Conservation (phyloP, 2,888 invertebrate genomes). For the Harmothoe impar region DNA sequence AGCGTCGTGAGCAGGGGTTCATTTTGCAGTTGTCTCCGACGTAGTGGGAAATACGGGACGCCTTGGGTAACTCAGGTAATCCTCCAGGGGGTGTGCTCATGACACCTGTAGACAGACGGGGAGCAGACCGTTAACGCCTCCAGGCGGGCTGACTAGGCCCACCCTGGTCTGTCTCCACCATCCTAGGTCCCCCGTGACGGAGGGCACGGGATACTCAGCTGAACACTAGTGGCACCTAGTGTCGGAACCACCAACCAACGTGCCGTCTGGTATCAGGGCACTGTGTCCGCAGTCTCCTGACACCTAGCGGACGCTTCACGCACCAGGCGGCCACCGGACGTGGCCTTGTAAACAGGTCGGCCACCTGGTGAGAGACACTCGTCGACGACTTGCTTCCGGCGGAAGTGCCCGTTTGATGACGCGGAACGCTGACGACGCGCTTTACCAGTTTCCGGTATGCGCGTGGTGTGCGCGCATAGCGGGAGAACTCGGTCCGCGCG, state of each 20-base stretch:
- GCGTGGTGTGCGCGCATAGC: no score
- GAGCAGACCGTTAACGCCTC: not conserved
- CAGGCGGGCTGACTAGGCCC: not conserved
- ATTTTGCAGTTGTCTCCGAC: constrained; percentile 7
- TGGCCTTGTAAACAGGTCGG: not conserved
- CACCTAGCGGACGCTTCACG: not conserved
- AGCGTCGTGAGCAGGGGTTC: not conserved
- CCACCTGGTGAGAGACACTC: not conserved
- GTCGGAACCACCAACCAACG: not conserved
- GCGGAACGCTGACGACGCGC: constrained; percentile 47
- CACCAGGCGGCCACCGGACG: not conserved
- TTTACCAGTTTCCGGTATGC: not conserved
- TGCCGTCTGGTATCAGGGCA: not conserved
- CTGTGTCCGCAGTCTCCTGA: not conserved
- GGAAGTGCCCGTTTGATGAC: not conserved
- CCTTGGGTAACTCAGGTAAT: constrained; percentile 15
- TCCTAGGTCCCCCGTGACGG: not conserved
- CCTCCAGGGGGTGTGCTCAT: not conserved
- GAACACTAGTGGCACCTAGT: not conserved
- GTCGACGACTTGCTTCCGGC: not conserved
- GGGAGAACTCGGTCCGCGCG: not conserved
- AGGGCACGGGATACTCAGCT: not conserved
- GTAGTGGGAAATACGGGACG: not conserved
- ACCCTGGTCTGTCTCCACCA: no score
- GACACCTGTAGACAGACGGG: not conserved